Conservation (phyloP, 2,888 invertebrate genomes). For the Oligia strigilis region DNA sequence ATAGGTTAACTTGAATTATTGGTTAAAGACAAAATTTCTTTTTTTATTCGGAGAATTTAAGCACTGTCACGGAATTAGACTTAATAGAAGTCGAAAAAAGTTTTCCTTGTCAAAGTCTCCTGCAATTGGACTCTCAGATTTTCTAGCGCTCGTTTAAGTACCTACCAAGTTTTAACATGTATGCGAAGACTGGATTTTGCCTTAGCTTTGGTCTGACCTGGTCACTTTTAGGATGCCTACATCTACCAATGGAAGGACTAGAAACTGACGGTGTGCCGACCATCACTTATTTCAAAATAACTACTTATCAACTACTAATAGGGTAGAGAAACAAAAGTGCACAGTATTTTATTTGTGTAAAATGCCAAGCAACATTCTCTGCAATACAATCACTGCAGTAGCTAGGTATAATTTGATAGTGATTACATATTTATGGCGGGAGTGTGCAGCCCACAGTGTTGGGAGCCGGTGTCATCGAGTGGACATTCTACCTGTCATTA, state of each 20-base stretch:
- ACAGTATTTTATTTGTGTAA: neutral
- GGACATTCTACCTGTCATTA: constrained; percentile 66
- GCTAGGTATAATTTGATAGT: constrained; percentile 37
- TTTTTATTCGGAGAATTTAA: neutral
- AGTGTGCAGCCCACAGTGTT: constrained; percentile 26
- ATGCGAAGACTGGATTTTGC: neutral
- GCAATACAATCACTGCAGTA: constrained; percentile 26
- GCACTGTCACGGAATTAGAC: neutral
- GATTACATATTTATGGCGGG: constrained; percentile 49
- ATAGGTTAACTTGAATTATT: constrained; percentile 6
- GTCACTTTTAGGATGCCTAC: neutral
- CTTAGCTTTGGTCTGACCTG: neutral
- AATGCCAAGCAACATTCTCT: neutral
- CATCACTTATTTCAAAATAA: neutral
- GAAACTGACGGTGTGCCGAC: neutral
- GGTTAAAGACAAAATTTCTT: neutral
- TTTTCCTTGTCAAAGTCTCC: neutral
- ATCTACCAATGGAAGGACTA: neutral
- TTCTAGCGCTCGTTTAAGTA: neutral
- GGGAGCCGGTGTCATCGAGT: constrained; percentile 49
- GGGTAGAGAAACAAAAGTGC: neutral
- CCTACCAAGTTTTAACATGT: neutral
- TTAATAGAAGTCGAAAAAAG: neutral
- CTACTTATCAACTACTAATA: neutral
- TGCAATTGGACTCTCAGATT: neutral